Percentiles rank a stretch among this genome's conserved stretches.
Evolutionary conservation across 2,888 invertebrate genomes (phyloP).

Genomic region (Escarpia spicata): DNA sequence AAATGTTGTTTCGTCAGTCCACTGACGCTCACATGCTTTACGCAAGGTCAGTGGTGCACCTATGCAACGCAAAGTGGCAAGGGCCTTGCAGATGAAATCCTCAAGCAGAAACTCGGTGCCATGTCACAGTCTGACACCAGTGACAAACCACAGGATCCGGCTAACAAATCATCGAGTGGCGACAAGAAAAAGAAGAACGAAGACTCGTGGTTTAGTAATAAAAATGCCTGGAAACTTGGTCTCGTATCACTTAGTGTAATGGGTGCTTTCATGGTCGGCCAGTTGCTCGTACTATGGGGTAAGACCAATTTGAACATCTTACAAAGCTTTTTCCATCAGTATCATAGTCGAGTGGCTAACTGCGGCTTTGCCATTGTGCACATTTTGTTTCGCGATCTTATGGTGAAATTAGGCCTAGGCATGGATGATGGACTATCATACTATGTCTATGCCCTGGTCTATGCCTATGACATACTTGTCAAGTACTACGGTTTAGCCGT

Average conservation of each 20-base stretch:
- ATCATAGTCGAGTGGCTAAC: background rate
- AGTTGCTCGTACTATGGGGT: conserved; percentile 50
- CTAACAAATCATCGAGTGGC: background rate
- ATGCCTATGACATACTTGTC: too few species aligned
- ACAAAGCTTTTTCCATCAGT: background rate
- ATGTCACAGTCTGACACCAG: background rate
- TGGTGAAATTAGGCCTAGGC: too few species aligned
- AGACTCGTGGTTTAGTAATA: conserved; percentile 50
- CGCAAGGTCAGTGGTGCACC: background rate
- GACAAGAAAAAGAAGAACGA: conserved; percentile 24
- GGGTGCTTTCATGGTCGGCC: conserved; percentile 41
- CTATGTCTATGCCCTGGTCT: too few species aligned
- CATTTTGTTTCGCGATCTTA: too few species aligned
- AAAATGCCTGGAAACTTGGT: conserved; percentile 58
- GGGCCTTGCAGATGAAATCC: background rate
- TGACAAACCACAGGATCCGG: background rate
- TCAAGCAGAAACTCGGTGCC: conserved; percentile 16
- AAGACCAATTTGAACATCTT: conserved; percentile 30
- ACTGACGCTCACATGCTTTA: background rate
- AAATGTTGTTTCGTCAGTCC: conserved; percentile 16
- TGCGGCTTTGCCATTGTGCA: too few species aligned
- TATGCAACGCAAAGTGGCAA: background rate
- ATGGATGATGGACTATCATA: too few species aligned
- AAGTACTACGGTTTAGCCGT: too few species aligned
- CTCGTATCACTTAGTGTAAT: conserved; percentile 46